These are phyloP conservation scores for Adelognathus sp. DNA, from an alignment of 2,888 invertebrate genomes.

Conservation along the genomic window DNA sequence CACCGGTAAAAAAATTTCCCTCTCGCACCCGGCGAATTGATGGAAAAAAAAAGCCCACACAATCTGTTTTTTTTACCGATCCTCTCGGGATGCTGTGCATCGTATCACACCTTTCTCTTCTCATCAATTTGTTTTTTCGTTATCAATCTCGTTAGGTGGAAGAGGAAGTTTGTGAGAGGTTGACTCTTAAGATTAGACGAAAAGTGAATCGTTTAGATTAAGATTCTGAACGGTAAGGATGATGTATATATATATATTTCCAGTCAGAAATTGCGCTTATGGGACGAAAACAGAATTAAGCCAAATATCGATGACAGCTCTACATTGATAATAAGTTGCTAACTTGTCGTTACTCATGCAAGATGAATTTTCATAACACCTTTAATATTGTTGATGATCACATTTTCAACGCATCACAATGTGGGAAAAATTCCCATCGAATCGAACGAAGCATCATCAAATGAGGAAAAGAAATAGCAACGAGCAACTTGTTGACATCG, in stretches of 20 bases:
- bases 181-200: no score
- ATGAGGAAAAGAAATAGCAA: background rate
- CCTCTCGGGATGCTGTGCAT: background rate
- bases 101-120: background rate
- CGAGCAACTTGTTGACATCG: background rate
- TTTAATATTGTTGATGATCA: background rate
- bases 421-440: background rate
- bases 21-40: constrained; percentile 27
- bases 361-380: no score
- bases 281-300: no score
- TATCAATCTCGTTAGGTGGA: background rate
- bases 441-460: background rate
- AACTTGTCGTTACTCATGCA: background rate
- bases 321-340: background rate
- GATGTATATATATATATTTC: no score
- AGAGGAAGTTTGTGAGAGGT: no score
- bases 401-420: background rate
- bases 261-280: no score
- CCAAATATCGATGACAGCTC: background rate
- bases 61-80: background rate
- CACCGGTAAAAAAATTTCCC: constrained; percentile 6
- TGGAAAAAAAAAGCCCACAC: constrained; percentile 22
- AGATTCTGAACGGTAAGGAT: background rate
- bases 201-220: background rate
- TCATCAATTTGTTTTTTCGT: background rate